Conservation (phyloP, 2,888 invertebrate genomes). For the Erannis defoliaria region DNA sequence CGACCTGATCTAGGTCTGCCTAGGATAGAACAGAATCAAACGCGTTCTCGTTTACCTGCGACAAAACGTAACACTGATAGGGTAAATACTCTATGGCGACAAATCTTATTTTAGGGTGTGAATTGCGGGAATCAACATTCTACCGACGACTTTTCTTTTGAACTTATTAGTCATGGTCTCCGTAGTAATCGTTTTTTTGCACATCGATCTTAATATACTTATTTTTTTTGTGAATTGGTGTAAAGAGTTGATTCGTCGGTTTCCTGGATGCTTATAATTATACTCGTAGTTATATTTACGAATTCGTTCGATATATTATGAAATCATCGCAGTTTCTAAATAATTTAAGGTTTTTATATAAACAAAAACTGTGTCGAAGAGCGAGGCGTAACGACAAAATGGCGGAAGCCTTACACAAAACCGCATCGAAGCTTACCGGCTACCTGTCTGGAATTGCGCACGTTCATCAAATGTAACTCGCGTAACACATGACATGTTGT, state of each 20-base stretch:
- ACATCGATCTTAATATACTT: not conserved
- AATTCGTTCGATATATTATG: not conserved
- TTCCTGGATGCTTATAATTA: no score
- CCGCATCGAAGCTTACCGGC: slow-evolving; percentile 32
- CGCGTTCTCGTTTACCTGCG: not conserved
- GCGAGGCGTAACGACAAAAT: slow-evolving; percentile 30
- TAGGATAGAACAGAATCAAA: not conserved
- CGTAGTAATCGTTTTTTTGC: no score
- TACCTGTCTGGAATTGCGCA: slow-evolving; percentile 27
- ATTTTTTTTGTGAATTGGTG: no score
- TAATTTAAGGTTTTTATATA: slow-evolving; percentile 5
- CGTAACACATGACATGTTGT: slow-evolving; percentile 10
- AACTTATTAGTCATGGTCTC: no score
- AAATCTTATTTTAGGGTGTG: not conserved
- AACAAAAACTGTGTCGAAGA: slow-evolving; percentile 12
- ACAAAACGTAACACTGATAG: not conserved
- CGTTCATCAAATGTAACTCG: slow-evolving; percentile 15
- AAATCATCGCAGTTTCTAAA: not conserved
- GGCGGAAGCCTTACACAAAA: slow-evolving; percentile 37
- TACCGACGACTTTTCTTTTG: no score
- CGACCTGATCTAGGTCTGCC: not conserved
- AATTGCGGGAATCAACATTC: not conserved
- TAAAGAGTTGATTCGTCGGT: no score
- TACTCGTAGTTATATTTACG: no score
- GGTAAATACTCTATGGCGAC: not conserved